Conservation (phyloP, 1,140 invertebrate species). For the Drosophila pachea region DNA sequence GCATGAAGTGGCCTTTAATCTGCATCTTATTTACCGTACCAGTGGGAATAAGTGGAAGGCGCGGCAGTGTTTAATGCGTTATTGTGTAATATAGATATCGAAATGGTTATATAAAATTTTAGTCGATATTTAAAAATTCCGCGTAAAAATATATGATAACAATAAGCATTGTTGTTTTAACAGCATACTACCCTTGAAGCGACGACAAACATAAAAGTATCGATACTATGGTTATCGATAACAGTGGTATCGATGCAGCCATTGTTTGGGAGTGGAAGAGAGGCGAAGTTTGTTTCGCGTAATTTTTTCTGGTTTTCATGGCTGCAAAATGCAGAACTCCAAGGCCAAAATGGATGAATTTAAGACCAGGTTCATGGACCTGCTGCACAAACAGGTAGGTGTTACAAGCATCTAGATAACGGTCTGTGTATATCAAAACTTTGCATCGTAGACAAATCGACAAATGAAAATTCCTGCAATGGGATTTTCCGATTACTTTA, state of each 20-base stretch:
- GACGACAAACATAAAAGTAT: neutral
- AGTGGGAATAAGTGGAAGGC: slow-evolving; percentile 86
- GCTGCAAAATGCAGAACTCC: slow-evolving; percentile 72
- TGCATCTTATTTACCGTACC: slow-evolving; percentile 89
- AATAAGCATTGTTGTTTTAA: neutral
- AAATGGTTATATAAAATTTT: neutral
- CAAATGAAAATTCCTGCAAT: slow-evolving; percentile 81
- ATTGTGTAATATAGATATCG: slow-evolving; percentile 78
- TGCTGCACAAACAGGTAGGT: slow-evolving; percentile 81
- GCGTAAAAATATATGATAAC: neutral
- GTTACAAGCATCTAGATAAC: slow-evolving; percentile 11
- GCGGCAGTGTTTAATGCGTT: slow-evolving; percentile 85
- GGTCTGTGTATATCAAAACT: slow-evolving; percentile 22
- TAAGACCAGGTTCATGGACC: slow-evolving; percentile 80
- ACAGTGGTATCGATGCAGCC: slow-evolving; percentile 3
- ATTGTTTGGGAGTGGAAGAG: slow-evolving; percentile 35
- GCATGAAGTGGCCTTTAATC: slow-evolving; percentile 90
- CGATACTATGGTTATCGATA: slow-evolving; percentile 13
- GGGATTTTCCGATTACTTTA: slow-evolving; percentile 81
- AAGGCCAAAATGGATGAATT: slow-evolving; percentile 80
- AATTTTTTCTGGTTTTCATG: slow-evolving; percentile 54
- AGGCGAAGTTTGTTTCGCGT: slow-evolving; percentile 38
- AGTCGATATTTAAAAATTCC: neutral
- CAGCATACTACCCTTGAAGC: slow-evolving; percentile 3
- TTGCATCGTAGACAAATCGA: slow-evolving; percentile 64